Percentiles rank a stretch among this genome's conserved stretches.
phyloP scores from a whole-genome alignment of 2,797 vertebrate species.

The Tragopan temminckii region DNA sequence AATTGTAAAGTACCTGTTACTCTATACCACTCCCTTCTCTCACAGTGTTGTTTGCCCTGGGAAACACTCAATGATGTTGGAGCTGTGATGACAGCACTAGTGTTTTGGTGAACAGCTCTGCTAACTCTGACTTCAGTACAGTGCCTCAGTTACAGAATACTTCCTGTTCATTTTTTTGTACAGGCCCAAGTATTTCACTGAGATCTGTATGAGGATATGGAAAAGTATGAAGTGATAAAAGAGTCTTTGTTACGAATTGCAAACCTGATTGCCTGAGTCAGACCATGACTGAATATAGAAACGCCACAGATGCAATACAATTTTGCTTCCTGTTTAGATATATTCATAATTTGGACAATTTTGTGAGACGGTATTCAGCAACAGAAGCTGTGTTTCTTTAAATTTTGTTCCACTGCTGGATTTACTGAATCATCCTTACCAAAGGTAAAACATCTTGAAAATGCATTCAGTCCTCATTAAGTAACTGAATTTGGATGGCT shows the following conservation, averaged over 20 bases:
- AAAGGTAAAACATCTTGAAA: neutral
- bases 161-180: slow-evolving; percentile 15
- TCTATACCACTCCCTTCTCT: neutral
- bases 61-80: slow-evolving; percentile 39
- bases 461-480: neutral
- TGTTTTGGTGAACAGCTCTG: slow-evolving; percentile 19
- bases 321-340: neutral
- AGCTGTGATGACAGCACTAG: slow-evolving; percentile 12
- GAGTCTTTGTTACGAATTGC: neutral
- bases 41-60: neutral
- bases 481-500: neutral
- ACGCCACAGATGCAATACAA: neutral
- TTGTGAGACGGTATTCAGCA: neutral
- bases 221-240: neutral
- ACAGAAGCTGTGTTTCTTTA: neutral
- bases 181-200: neutral
- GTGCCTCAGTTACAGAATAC: slow-evolving; percentile 11
- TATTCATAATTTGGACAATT: neutral
- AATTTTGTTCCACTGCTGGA: neutral
- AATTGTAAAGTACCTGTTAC: neutral
- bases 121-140: slow-evolving; percentile 11
- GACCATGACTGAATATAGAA: neutral
- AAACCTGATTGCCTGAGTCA: neutral
- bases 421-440: neutral
- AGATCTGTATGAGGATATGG: neutral